Evolutionary conservation across 2,888 invertebrate genomes (phyloP).

Genomic region (Arrhopalites spinosus): DNA sequence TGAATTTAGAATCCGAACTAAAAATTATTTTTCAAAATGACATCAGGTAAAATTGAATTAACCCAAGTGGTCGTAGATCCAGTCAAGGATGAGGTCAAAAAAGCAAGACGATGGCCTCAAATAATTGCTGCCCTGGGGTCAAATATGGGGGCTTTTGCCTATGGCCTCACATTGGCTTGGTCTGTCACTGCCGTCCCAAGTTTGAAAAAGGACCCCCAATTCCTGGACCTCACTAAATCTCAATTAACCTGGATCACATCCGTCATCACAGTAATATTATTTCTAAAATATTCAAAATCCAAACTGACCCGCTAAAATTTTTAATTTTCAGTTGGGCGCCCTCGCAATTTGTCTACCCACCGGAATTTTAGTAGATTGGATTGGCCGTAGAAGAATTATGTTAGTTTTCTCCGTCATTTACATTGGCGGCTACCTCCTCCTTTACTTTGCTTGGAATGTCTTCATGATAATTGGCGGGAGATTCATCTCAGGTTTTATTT

Average conservation of each 20-base stretch:
- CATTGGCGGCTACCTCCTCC: slow-evolving; percentile 42
- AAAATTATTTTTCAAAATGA: no score
- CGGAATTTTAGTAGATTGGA: slow-evolving; percentile 53
- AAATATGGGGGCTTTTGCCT: no score
- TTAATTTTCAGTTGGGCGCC: slow-evolving; percentile 43
- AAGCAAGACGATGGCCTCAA: no score
- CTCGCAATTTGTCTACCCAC: slow-evolving; percentile 48
- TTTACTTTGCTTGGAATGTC: slow-evolving; percentile 9
- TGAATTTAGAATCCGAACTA: no score
- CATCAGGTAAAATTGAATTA: no score
- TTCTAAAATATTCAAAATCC: not conserved
- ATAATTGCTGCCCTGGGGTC: no score
- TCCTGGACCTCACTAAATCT: slow-evolving; percentile 40
- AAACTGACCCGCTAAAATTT: not conserved
- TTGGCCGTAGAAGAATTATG: slow-evolving; percentile 48
- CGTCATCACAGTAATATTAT: slow-evolving; percentile 31
- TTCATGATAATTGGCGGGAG: slow-evolving; percentile 11
- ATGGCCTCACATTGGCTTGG: no score
- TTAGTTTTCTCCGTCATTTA: slow-evolving; percentile 57
- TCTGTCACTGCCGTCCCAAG: slow-evolving; percentile 52
- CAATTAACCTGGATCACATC: slow-evolving; percentile 51
- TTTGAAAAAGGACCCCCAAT: slow-evolving; percentile 39
- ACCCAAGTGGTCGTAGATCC: no score
- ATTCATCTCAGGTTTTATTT: slow-evolving; percentile 19
- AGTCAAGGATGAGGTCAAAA: no score